phyloP scores from a whole-genome alignment of 53 echinoderm and acorn worm genomes.

The Pentamera pediparva region DNA sequence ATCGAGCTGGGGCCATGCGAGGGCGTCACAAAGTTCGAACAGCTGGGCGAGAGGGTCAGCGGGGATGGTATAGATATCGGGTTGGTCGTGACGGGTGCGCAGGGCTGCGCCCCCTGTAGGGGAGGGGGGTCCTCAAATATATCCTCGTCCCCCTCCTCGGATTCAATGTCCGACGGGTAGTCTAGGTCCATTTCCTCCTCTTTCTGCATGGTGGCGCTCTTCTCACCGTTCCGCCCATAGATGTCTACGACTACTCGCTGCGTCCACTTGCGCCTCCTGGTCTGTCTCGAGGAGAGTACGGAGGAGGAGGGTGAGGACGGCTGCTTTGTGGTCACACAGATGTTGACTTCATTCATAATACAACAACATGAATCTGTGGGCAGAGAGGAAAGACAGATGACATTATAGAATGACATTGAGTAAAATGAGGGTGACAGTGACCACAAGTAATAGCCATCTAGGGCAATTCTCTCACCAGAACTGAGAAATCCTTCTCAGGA shows the following conservation, averaged over 20 bases:
- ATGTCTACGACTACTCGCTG: constrained; percentile 32
- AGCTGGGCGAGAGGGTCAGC: constrained; percentile 12
- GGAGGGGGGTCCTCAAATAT: constrained; percentile 14
- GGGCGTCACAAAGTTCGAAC: constrained; percentile 21
- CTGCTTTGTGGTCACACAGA: constrained; percentile 47
- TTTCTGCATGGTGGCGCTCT: constrained; percentile 45
- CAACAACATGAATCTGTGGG: constrained; percentile 56
- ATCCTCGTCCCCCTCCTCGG: constrained; percentile 33
- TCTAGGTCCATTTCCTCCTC: constrained; percentile 50
- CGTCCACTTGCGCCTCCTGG: constrained; percentile 20
- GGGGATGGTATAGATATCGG: constrained; percentile 36
- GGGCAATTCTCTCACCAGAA: too few relatives aligned
- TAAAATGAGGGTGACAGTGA: neutral
- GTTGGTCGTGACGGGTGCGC: neutral
- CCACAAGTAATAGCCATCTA: neutral
- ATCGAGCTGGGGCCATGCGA: constrained; percentile 30
- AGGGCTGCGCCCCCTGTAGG: constrained; percentile 1
- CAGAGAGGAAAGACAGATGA: neutral
- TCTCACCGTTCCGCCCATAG: constrained; percentile 34
- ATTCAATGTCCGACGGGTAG: neutral
- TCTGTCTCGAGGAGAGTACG: neutral
- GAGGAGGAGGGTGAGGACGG: neutral
- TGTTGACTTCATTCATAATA: constrained; percentile 68
- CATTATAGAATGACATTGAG: too few relatives aligned
- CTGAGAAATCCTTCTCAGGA: too few relatives aligned